Evolutionary conservation across 2,797 vertebrate genomes (phyloP).

Genomic region (Microchirus variegatus): DNA sequence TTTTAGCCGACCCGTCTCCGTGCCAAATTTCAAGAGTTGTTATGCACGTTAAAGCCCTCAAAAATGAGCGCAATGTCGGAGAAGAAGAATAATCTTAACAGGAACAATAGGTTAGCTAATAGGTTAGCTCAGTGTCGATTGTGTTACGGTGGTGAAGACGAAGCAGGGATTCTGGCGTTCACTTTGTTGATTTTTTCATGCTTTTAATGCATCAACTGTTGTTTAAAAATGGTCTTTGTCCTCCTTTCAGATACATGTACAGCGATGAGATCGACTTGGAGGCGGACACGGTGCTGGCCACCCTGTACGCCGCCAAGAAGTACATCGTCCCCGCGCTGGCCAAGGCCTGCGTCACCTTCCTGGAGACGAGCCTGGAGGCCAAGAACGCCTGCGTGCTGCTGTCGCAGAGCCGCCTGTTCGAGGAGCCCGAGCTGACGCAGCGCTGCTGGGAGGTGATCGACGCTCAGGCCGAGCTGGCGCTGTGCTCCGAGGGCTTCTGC

Average conservation of each 20-base stretch:
- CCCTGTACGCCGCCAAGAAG: conserved; percentile 97
- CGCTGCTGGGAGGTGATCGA: conserved; percentile 99
- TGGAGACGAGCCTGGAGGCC: conserved; percentile 96
- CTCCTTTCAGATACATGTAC: conserved; percentile 90
- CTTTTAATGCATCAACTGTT: background rate
- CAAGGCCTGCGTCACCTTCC: conserved; percentile 93
- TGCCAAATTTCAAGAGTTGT: too few species aligned
- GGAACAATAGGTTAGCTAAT: too few species aligned
- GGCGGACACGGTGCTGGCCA: conserved; percentile 95
- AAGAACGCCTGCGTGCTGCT: conserved; percentile 96
- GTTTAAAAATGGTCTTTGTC: background rate
- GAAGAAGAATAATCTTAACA: too few species aligned
- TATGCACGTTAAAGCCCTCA: too few species aligned
- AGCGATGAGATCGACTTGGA: conserved; percentile 97
- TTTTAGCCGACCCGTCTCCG: too few species aligned
- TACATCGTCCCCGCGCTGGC: conserved; percentile 95
- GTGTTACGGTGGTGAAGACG: too few species aligned
- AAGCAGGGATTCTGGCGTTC: too few species aligned
- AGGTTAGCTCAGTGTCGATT: too few species aligned
- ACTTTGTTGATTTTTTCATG: background rate
- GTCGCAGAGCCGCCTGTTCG: conserved; percentile 95
- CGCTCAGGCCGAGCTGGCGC: conserved; percentile 95
- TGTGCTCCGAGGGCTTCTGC: conserved; percentile 93
- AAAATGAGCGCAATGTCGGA: too few species aligned
- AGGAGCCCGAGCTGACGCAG: conserved; percentile 94